These are phyloP conservation scores for Tenrec ecaudatus DNA, from an alignment of 2,113 vertebrate genomes.

Conservation along the genomic window DNA sequence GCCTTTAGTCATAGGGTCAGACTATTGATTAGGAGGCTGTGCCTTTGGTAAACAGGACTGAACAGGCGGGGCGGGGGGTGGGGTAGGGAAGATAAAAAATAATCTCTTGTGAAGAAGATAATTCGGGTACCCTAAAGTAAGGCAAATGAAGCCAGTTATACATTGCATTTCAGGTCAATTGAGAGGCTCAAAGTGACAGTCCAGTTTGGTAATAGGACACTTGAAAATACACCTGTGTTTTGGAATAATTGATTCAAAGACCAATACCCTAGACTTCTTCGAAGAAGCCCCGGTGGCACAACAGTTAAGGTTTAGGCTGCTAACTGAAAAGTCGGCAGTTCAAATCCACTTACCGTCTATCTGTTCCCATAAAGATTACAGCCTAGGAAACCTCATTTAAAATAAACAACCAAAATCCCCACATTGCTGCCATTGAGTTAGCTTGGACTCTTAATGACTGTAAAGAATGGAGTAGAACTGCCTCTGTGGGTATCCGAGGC, in stretches of 20 bases:
- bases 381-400: neutral
- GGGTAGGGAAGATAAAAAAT: neutral
- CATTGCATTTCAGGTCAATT: neutral
- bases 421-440: too few species aligned
- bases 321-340: neutral
- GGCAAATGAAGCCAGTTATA: neutral
- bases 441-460: too few species aligned
- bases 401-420: too few species aligned
- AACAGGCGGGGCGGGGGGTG: neutral
- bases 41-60: neutral
- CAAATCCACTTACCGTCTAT: neutral
- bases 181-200: neutral
- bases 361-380: neutral
- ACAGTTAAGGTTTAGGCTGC: neutral
- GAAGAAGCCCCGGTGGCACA: neutral
- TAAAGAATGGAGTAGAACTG: too few species aligned
- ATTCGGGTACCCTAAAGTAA: neutral
- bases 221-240: conserved; percentile 14
- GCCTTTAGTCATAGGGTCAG: neutral
- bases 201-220: neutral
- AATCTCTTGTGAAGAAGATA: neutral
- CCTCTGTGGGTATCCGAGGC: too few species aligned
- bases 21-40: neutral
- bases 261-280: neutral
- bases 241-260: conserved; percentile 32